Percentiles rank a stretch among this genome's conserved stretches.
Conservation (phyloP, 2,797 vertebrate genomes). For the Typhlichthys subterraneus region DNA sequence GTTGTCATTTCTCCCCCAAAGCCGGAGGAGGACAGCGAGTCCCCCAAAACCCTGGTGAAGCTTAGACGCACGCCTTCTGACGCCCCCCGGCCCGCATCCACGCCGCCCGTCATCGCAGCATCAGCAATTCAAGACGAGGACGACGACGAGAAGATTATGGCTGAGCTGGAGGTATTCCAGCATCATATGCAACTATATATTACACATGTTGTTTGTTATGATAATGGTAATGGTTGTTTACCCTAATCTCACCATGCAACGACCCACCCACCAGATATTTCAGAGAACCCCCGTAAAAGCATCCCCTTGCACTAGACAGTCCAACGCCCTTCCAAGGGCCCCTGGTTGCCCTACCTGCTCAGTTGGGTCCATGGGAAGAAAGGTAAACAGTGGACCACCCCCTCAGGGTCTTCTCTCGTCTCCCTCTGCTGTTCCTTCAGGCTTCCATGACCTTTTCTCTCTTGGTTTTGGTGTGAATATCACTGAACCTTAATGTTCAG, state of each 20-base stretch:
- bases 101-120: conserved; percentile 88
- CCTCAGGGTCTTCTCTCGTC: conserved; percentile 35
- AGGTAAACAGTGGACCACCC: conserved; percentile 80
- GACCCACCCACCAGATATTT: conserved; percentile 67
- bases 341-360: conserved; percentile 32
- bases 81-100: conserved; percentile 87
- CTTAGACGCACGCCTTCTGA: conserved; percentile 88
- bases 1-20: conserved; percentile 57
- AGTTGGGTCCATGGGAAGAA: conserved; percentile 77
- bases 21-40: conserved; percentile 86
- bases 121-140: conserved; percentile 87
- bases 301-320: conserved; percentile 48
- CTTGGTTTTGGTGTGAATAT: not conserved
- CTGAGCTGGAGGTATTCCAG: conserved; percentile 88
- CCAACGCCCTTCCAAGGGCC: conserved; percentile 49
- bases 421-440: conserved; percentile 23
- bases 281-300: conserved; percentile 70
- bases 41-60: conserved; percentile 87
- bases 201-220: not conserved
- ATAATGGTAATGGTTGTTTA: conserved; percentile 6
- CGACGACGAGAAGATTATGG: conserved; percentile 89
- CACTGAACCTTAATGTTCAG: not conserved
- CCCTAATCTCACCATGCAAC: conserved; percentile 35
- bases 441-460: not conserved
- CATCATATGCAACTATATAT: not conserved